A percentile compares a stretch with the other conserved stretches of the same genome.
Evolutionary conservation across 64 coral and sea anemone species (phyloP).

Genomic region (Montipora cactus): DNA sequence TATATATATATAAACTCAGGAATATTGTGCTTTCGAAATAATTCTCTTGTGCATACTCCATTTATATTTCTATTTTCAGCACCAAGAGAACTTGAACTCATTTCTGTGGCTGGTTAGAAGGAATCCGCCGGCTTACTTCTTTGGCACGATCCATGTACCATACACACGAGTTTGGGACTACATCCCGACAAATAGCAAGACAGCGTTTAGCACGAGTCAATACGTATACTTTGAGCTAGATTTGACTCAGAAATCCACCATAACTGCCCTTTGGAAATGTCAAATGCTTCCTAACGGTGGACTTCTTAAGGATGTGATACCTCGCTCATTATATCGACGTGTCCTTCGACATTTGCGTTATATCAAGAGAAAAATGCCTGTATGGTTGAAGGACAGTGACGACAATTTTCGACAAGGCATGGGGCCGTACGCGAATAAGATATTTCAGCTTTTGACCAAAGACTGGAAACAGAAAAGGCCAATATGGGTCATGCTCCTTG

Average conservation of each 20-base stretch:
- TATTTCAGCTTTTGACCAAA: constrained; percentile 94
- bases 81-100: constrained; percentile 88
- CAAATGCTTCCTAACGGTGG: constrained; percentile 81
- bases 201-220: constrained; percentile 79
- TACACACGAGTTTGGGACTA: constrained; percentile 99
- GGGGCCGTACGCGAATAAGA: constrained; percentile 72
- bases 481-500: constrained; percentile 97
- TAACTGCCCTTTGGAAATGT: constrained; percentile 83
- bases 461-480: constrained; percentile 94
- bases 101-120: constrained; percentile 90
- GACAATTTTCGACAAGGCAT: constrained; percentile 55
- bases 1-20: neutral
- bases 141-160: constrained; percentile 96
- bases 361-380: constrained; percentile 80
- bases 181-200: constrained; percentile 93
- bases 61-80: constrained; percentile 76
- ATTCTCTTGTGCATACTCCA: constrained; percentile 67
- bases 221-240: constrained; percentile 99
- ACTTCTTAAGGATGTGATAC: constrained; percentile 76
- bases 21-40: constrained; percentile 38
- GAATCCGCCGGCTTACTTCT: constrained; percentile 93
- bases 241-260: constrained; percentile 72
- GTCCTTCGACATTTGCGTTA: constrained; percentile 83
- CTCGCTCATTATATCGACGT: constrained; percentile 78
- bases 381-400: constrained; percentile 70